These are phyloP conservation scores for Vulpes vulpes DNA, from an alignment of 2,113 vertebrate species.

Conservation along the genomic window DNA sequence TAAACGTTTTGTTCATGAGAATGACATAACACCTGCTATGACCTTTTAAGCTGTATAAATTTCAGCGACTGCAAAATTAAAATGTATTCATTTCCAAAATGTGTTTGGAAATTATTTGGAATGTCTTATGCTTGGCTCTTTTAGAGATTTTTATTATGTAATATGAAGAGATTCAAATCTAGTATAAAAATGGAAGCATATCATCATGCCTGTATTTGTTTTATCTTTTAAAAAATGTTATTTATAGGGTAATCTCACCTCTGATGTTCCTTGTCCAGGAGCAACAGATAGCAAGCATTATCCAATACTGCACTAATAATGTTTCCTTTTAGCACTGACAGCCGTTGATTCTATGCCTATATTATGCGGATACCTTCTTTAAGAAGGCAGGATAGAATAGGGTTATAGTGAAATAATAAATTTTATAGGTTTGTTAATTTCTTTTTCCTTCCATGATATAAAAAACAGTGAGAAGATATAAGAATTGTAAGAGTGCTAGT, in stretches of 20 bases:
- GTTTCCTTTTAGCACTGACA: not conserved
- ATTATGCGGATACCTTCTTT: not conserved
- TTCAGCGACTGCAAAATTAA: conserved; percentile 64
- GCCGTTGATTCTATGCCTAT: not conserved
- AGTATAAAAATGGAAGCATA: conserved; percentile 4
- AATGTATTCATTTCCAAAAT: conserved; percentile 59
- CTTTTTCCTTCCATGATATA: not conserved
- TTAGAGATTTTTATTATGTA: conserved; percentile 61
- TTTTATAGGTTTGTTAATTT: not conserved
- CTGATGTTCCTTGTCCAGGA: not conserved
- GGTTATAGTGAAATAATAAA: not conserved
- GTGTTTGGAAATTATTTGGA: conserved; percentile 67
- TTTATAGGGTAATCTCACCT: not conserved
- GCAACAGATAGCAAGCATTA: not conserved
- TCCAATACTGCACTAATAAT: not conserved
- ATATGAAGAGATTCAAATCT: conserved; percentile 45
- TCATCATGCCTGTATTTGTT: not conserved
- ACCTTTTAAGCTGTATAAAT: conserved; percentile 60
- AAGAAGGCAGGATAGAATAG: not conserved
- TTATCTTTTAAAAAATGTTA: not conserved
- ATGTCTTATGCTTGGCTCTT: conserved; percentile 60
- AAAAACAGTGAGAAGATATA: not conserved
- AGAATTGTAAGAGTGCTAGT: not conserved
- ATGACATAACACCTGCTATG: conserved; percentile 49
- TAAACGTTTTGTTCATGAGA: conserved; percentile 63